A percentile compares a stretch with the other conserved stretches of the same genome.
These are phyloP conservation scores for Vulpes lagopus DNA, from an alignment of 2,113 vertebrate genomes.

Conservation along the genomic window DNA sequence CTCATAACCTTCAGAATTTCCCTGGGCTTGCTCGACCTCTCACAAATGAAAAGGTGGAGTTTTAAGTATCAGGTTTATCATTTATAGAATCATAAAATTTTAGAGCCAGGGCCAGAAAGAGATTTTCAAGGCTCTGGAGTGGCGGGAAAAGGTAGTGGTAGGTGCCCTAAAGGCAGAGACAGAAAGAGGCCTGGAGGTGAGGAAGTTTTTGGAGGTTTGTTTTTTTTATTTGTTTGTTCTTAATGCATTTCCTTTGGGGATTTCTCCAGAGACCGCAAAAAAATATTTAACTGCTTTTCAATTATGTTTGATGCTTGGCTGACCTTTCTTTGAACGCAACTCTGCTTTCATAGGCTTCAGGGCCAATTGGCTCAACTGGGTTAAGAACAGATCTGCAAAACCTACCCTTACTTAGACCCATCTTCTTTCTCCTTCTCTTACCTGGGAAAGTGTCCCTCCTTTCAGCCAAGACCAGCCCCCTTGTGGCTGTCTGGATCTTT, in stretches of 20 bases:
- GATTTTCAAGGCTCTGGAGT: conserved; percentile 57
- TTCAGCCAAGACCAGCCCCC: background rate
- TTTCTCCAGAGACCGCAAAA: conserved; percentile 30
- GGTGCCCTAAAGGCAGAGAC: background rate
- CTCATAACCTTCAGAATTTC: conserved; percentile 36
- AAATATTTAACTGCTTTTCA: conserved; percentile 59
- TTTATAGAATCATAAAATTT: conserved; percentile 60
- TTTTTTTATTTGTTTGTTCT: background rate
- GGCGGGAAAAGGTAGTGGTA: background rate
- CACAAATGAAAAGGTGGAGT: conserved; percentile 51
- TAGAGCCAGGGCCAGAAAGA: conserved; percentile 12
- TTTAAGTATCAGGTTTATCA: conserved; percentile 64
- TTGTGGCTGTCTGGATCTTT: background rate
- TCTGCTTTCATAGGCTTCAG: background rate
- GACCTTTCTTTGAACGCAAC: background rate
- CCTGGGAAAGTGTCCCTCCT: too few species aligned
- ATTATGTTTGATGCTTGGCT: background rate
- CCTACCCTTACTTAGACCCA: background rate
- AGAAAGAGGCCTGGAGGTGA: background rate
- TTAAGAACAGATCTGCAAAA: background rate
- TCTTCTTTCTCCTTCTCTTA: background rate
- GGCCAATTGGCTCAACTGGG: background rate
- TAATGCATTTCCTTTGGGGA: background rate
- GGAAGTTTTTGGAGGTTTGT: background rate
- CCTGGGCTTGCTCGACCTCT: background rate